Base-by-base conservation (phyloP, 1,140 invertebrate genomes). In the Panulirus ornatus region DNA sequence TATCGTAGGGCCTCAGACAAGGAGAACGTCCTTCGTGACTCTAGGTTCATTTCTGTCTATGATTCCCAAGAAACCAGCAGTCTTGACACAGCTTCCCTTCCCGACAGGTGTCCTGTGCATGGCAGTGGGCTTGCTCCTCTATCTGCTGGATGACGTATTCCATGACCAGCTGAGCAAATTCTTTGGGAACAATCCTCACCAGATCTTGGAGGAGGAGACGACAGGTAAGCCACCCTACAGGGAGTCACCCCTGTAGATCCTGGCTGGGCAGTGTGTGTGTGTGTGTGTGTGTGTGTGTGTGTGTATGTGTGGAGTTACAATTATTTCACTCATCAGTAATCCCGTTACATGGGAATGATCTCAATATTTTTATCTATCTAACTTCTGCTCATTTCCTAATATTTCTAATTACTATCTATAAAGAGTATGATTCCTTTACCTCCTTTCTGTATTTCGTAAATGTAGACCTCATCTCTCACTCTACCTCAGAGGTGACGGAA, bases 161-260 rank as follows among this genome's bases (percentile, higher is more conserved):
- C 94, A 95, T 0, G 94, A 94, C 63, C 83, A 93, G 27, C 92
- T 95, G 9, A 94, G 94, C 19, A 91, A 92, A 19, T 95, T 95
- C 93, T 95, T 96, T 92, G 95, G 94, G 0, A 94, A 95, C 58
- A 95, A 96, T 93, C 94, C 95, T 16, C 93, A 95, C 0, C 94
- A 94, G 87, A 94, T 95, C 92, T 95, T 94, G 82, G 95, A 95
- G 83, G 95, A 95, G 88, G 93, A 92, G 73, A 78, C 38, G 19
- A 19, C 19, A 22, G 51, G 85, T 87, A 47, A 38, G 85, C 71
- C 19, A 38, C n/a, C 19, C n/a, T n/a, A n/a, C n/a, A n/a, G n/a
- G n/a, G n/a, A n/a, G n/a, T n/a, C n/a, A n/a, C n/a, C n/a, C 27
- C 40, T 51, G 78, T 51, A 42, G 5, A 42, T 51, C 40, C 1